Evolutionary conservation across 2,113 vertebrate species (phyloP).

Genomic region (Stercorarius parasiticus): DNA sequence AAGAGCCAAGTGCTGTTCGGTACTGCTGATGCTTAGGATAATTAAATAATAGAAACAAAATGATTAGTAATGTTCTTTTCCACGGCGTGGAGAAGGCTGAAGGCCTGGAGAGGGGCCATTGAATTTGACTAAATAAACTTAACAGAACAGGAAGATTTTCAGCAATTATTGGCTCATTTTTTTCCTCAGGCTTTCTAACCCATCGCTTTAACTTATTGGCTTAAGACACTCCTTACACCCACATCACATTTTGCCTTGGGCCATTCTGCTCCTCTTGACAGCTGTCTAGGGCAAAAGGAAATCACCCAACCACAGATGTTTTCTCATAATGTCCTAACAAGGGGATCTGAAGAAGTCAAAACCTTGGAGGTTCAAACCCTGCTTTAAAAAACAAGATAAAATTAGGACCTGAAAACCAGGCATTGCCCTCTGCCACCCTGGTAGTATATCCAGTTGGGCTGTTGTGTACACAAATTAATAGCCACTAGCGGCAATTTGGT

Average conservation of each 20-base stretch:
- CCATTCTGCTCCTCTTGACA: conserved; percentile 48
- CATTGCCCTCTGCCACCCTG: background rate
- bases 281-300: conserved; percentile 63
- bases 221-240: conserved; percentile 30
- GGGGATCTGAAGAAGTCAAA: conserved; percentile 44
- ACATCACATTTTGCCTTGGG: conserved; percentile 41
- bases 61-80: background rate
- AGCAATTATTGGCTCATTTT: conserved; percentile 37
- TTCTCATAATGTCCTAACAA: conserved; percentile 28
- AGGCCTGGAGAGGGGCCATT: conserved; percentile 1
- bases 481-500: background rate
- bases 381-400: background rate
- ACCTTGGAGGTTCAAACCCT: background rate
- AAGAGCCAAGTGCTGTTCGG: background rate
- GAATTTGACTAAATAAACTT: conserved; percentile 15
- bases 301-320: conserved; percentile 12
- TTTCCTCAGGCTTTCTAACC: conserved; percentile 19
- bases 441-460: background rate
- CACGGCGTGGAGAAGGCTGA: background rate
- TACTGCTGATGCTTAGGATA: background rate
- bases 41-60: conserved; percentile 23
- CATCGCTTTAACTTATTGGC: background rate
- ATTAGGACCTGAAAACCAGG: background rate
- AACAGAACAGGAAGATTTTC: conserved; percentile 34
- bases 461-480: background rate